Evolutionary conservation across 2,113 vertebrate species (phyloP).

Genomic region (Cettia cetti): DNA sequence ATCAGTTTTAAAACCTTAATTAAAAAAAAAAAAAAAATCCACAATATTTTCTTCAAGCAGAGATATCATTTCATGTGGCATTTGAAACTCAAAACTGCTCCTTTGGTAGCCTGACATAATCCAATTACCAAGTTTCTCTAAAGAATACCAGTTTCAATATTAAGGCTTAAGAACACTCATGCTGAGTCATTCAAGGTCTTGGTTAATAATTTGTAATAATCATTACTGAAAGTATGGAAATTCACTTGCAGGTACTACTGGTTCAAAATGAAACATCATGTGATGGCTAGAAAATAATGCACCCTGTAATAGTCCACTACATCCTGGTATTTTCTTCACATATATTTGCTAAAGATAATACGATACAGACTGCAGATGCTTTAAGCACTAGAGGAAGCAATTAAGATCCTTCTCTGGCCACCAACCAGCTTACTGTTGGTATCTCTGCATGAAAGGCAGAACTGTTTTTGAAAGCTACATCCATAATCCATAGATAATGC

Average conservation of each 20-base stretch:
- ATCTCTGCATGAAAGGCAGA: not conserved
- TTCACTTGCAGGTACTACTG: not conserved
- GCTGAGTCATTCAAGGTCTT: not conserved
- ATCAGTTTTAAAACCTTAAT: not conserved
- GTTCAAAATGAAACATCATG: not conserved
- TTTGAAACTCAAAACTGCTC: not conserved
- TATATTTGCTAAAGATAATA: not conserved
- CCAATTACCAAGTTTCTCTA: not conserved
- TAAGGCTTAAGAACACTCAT: not conserved
- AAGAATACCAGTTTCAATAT: not conserved
- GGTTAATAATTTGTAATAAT: not conserved
- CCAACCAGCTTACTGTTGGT: not conserved
- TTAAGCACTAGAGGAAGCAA: conserved; percentile 1
- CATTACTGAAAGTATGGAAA: not conserved
- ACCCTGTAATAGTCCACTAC: not conserved
- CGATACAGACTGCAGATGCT: not conserved
- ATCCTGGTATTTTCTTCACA: not conserved
- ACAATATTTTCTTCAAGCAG: not conserved
- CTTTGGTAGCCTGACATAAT: not conserved
- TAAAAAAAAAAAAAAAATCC: not conserved
- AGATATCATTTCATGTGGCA: not conserved
- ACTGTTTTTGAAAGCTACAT: not conserved
- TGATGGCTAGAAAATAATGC: not conserved
- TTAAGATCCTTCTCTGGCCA: not conserved
- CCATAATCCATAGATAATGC: not conserved